Base-by-base conservation (phyloP, 2,888 invertebrate genomes). In the Rutpela maculata region DNA sequence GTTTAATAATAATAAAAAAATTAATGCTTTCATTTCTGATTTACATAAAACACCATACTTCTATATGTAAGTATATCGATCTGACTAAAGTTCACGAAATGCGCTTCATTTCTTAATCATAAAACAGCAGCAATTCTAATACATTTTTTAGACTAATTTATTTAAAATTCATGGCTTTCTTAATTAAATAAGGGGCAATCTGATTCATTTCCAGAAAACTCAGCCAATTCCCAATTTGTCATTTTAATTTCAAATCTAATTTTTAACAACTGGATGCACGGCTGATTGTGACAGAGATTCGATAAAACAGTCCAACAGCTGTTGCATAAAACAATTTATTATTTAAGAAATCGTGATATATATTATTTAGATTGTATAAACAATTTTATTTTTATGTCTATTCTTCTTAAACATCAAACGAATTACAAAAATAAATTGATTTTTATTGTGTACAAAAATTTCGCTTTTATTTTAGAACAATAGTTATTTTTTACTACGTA, bases 291-390 rank as follows among this genome's bases (percentile, higher is more conserved):
- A 50, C 50, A 50, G 50, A n/a, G n/a, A 50, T n/a, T 50, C 15
- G 15, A 50, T 50, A 50, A 50, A n/a, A n/a, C 50, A 6, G 3
- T n/a, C n/a, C 4, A 50, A 50, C 50, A 50, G 50, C 50, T n/a
- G 50, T 1, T n/a, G 50, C 12, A 50, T 12, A 50, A 50, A 43
- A 50, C 50, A 50, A 50, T 50, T n/a, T 50, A 50, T 50, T 50
- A 50, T 50, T 50, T 50, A 50, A 50, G 50, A 50, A 50, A n/a
- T 50, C 50, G n/a, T 50, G 12, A 50, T 50, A 50, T n/a, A 50
- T 50, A 50, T 50, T 50, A 50, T 50, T n/a, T 15, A n/a, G 50
- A 50, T 50, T 50, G 50, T 50, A 17, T 6, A 50, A 50, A 50
- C n/a, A 50, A n/a, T n/a, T 50, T 50, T 50, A 50, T n/a, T 50